These are phyloP conservation scores for Zosterops borbonicus DNA, from an alignment of 2,113 vertebrate species.

Conservation along the genomic window DNA sequence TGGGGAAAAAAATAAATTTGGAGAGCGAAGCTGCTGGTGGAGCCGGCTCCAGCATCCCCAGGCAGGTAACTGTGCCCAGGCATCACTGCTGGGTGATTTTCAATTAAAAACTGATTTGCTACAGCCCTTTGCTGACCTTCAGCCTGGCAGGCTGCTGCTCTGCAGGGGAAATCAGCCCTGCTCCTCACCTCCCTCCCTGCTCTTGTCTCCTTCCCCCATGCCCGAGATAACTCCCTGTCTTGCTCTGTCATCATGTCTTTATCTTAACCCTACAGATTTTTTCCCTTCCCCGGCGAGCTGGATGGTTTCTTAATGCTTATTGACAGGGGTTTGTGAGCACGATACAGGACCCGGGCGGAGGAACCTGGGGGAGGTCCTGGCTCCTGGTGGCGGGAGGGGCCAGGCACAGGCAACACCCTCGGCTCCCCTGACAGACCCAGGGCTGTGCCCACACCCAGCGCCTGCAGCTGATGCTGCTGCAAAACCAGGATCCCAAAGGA, in stretches of 20 bases:
- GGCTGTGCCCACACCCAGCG: neutral
- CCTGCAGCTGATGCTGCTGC: neutral
- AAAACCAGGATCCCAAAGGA: neutral
- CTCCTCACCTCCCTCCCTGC: neutral
- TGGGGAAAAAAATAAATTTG: fast-evolving
- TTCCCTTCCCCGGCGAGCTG: neutral
- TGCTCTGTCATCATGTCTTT: conserved; percentile 60
- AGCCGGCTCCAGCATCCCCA: neutral
- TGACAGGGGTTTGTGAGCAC: neutral
- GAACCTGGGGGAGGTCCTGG: neutral
- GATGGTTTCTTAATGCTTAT: conserved; percentile 38
- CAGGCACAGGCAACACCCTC: neutral
- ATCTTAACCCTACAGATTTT: conserved; percentile 42
- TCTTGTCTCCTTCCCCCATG: neutral
- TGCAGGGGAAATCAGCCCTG: neutral
- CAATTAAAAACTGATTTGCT: conserved; percentile 38
- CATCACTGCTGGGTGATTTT: neutral
- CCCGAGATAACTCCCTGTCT: conserved; percentile 8
- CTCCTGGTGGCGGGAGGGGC: neutral
- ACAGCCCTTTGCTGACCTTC: conserved; percentile 28
- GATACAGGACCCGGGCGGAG: fast-evolving
- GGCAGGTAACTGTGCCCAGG: neutral
- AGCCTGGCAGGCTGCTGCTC: neutral
- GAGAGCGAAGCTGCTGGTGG: neutral
- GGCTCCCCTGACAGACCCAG: fast-evolving